Conservation (phyloP, 2,113 vertebrate species). For the Trematomus loennbergii region DNA sequence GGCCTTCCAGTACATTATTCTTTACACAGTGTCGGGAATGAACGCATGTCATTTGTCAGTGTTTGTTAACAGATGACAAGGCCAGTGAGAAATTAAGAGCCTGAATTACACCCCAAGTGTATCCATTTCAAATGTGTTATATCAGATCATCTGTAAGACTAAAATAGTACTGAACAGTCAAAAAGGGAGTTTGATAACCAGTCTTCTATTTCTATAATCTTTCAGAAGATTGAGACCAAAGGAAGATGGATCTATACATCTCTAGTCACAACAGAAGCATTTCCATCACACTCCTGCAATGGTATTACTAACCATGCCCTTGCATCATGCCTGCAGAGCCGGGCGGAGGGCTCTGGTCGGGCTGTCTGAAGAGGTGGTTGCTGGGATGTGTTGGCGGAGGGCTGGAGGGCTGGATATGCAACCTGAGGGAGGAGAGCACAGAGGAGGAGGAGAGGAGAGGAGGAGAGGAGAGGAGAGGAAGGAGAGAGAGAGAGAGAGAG, state of each 20-base stretch:
- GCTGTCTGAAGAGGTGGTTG: slow-evolving; percentile 97
- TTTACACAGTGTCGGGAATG: not conserved
- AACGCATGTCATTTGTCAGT: not conserved
- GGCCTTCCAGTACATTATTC: not conserved
- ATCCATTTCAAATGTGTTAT: not conserved
- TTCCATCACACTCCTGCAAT: not conserved
- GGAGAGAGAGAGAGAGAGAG: slow-evolving; percentile 44
- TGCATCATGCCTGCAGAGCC: slow-evolving; percentile 90
- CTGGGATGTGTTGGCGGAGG: slow-evolving; percentile 96
- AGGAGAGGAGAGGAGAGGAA: slow-evolving; percentile 41
- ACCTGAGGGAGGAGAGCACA: slow-evolving; percentile 84
- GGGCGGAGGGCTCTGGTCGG: slow-evolving; percentile 94
- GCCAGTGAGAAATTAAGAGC: not conserved
- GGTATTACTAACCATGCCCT: slow-evolving; percentile 88
- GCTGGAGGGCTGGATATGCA: slow-evolving; percentile 97
- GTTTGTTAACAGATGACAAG: too few species aligned
- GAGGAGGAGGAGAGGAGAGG: slow-evolving; percentile 50
- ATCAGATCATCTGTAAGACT: not conserved
- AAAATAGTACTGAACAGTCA: not conserved
- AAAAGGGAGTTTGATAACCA: not conserved
- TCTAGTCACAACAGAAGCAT: slow-evolving; percentile 1
- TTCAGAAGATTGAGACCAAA: not conserved
- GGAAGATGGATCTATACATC: not conserved
- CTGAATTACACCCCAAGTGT: not conserved
- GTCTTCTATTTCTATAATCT: not conserved